These are phyloP conservation scores for Pseudochirops cupreus DNA, from an alignment of 2,797 vertebrate species.

Conservation along the genomic window DNA sequence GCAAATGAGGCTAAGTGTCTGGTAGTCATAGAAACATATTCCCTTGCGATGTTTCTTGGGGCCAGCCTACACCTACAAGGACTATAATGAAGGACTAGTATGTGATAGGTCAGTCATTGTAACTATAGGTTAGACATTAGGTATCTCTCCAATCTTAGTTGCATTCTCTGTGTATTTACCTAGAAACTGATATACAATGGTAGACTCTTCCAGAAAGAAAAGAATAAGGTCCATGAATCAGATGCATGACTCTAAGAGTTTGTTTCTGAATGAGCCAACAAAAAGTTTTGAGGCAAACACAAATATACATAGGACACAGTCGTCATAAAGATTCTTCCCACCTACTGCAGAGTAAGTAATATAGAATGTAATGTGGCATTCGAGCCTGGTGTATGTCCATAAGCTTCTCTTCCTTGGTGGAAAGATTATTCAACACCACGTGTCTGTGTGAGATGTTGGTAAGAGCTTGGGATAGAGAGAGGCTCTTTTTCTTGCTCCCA, in stretches of 20 bases:
- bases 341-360: constrained; percentile 19
- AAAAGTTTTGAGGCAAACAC: neutral
- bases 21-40: neutral
- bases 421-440: neutral
- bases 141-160: neutral
- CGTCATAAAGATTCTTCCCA: constrained; percentile 19
- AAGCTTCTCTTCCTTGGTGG: neutral
- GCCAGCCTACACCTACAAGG: neutral
- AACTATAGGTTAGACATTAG: neutral
- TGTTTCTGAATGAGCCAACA: neutral
- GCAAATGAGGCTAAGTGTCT: neutral
- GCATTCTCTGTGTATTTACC: neutral
- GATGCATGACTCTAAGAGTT: neutral
- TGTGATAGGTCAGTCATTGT: neutral
- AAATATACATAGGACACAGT: neutral
- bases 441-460: neutral
- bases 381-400: neutral
- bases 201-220: constrained; percentile 14
- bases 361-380: neutral
- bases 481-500: neutral
- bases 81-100: neutral
- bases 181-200: neutral
- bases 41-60: neutral
- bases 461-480: neutral
- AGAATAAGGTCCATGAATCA: neutral